Evolutionary conservation across 1,140 invertebrate genomes (phyloP).

Genomic region (Dreissena polymorpha): DNA sequence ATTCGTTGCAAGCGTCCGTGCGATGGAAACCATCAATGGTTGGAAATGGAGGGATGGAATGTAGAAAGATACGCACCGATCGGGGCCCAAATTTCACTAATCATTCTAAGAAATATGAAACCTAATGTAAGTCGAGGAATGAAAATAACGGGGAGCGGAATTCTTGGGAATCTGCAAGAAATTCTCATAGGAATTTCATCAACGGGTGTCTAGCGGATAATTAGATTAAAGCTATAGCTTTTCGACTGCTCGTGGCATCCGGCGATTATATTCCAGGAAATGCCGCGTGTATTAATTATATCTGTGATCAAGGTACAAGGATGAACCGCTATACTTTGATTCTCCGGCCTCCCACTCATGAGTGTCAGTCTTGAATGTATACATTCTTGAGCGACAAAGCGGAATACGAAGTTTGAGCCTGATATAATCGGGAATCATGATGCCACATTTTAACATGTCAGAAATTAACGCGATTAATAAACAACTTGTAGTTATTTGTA

Average conservation of each 20-base stretch:
- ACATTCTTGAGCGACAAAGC: no score
- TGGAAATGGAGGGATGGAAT: constrained; percentile 44
- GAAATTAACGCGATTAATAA: no score
- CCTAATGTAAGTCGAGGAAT: constrained; percentile 52
- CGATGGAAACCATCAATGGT: constrained; percentile 41
- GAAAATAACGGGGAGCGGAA: constrained; percentile 38
- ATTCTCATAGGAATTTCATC: constrained; percentile 48
- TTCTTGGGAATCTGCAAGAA: constrained; percentile 13
- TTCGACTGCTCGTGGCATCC: constrained; percentile 32
- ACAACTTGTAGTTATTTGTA: no score
- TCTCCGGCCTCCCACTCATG: no score
- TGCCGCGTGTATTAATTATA: constrained; percentile 42
- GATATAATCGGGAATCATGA: no score
- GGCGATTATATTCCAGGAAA: constrained; percentile 25
- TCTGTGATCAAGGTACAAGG: constrained; percentile 34
- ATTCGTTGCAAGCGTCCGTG: constrained; percentile 20
- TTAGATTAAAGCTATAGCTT: constrained; percentile 55
- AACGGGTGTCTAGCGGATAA: constrained; percentile 39
- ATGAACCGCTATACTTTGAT: no score
- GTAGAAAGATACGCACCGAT: constrained; percentile 50
- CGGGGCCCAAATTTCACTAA: constrained; percentile 51
- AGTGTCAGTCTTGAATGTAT: no score
- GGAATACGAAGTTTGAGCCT: no score
- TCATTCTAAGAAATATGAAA: constrained; percentile 51
- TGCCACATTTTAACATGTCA: no score